Base-by-base conservation (phyloP, 2,113 vertebrate species). In the Eretmochelys imbricata region DNA sequence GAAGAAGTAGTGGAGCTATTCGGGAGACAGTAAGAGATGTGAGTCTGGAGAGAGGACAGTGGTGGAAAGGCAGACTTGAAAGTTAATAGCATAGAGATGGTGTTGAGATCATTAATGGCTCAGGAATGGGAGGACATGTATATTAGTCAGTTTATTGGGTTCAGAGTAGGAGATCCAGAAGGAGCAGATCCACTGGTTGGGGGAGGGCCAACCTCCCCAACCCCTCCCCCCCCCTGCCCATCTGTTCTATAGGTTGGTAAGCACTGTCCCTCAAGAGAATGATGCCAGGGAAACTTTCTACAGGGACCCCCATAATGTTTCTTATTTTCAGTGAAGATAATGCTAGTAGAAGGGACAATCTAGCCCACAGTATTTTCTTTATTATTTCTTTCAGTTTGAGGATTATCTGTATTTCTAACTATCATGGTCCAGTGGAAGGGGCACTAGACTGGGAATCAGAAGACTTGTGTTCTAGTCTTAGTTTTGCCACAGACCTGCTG, bases 261-360 rank as follows among this genome's bases (percentile, higher is more conserved):
- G 20, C 17, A 20, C 27, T 62, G 22, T 72, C 65, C n/a, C n/a
- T 38, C n/a, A n/a, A 69, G 35, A n/a, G 35, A 69, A 69, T 20
- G 7, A n/a, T 69, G 14, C 16, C 65, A 69, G 35, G 65, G 65
- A 69, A 69, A n/a, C 29, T 69, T 69, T 69, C 19, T n/a, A 8
- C 12, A 16, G 35, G 65, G 35, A 69, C 29, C 65, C 16, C n/a
- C 35, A 69, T 17, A 14, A n/a, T n/a, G 35, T 69, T 69, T 69
- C 35, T 50, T 93, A 42, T 51, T 93, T 93, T 95, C 88, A 91
- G 13, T 91, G 87, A 50, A 72, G 22, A 81, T 50, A 97, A 50
- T 87, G 90, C 19, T 49, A 92, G 17, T 6, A 82, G 84, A 94
- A 88, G 80, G 2, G 5, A 42, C 24, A 84, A 3, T 65, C 38